Base-by-base conservation (phyloP, 2,797 vertebrate species). In the Fringilla coelebs region DNA sequence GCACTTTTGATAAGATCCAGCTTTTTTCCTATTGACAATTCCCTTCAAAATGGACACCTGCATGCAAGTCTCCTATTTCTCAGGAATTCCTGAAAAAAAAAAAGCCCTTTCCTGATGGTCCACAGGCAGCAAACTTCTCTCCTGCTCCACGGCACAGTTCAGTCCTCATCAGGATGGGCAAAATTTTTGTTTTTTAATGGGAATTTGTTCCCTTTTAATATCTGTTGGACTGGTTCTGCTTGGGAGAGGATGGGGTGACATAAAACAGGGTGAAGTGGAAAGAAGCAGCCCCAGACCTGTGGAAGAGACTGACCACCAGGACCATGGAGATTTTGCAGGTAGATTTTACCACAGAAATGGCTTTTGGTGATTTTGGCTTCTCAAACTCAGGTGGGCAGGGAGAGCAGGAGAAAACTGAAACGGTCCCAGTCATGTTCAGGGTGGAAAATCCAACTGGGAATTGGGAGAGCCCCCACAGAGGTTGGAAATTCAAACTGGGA, bases 171-270 rank as follows among this genome's bases (percentile, higher is more conserved):
- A 57, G 25, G 5, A 17, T 15, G 58, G 41, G 21, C 18, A n/a
- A 0, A 4, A 4, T 15, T 17, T 7, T 49, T 65, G 14, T 19
- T 11, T 57, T 66, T 18, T 13, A 0, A 15, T 40, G 25, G 18
- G 40, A 8, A 24, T 36, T 66, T 41, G 13, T 20, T 48, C 28
- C 19, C 1, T 1, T 34, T 38, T 13, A 7, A 2, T 5, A 5
- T 48, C 31, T 70, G 31, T 25, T 36, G 48, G 36, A 11, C 31
- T n/a, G n/a, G 4, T 28, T 38, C 20, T 41, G 25, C 11, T 0
- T 18, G 36, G 41, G 46, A 70, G 15, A 49, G 1, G 8, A 28
- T 22, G 34, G 7, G 26, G 6, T 79, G 82, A 51, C 9, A 8
- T 7, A 26, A 48, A 78, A 16, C 0, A 49, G 38, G 73, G 49